Evolutionary conservation across 2,113 vertebrate species (phyloP), one percentile per base, ranked within the genome.

Genomic region (Semicossyphus pulcher): DNA sequence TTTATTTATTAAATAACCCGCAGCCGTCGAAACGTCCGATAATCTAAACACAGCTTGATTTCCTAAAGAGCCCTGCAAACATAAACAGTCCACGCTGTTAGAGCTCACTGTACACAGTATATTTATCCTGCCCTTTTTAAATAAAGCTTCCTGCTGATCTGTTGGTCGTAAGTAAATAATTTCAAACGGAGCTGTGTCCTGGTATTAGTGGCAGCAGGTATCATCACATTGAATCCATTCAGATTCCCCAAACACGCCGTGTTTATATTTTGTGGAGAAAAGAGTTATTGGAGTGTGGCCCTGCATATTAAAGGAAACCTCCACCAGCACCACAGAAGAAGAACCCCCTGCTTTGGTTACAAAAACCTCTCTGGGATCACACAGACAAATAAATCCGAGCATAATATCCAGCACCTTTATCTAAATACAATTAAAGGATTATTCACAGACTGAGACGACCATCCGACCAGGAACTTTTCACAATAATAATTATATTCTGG

Each of bases 21-120:
- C 62, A 34, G 84, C 76, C 26, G 81, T 47, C 7, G 4, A 88
- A 66, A 67, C 23, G 45, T 76, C 72, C 39, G 15, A 39, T 76
- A 59, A 85, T 78, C 48, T 57, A 89, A 91, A 88, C 84, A 88
- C 62, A 71, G 72, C 80, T 54, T 48, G 62, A 78, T 67, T 69
- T 75, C 72, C 78, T 74, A 23, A 68, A 77, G 71, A 80, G 56
- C 42, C 51, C 58, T 70, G 20, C 34, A 61, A 44, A 70, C 51
- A 58, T 70, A 82, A 78, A 73, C 67, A 34, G 39, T 26, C 61
- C 41, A 1, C 57, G 66, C 64, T 54, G 66, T n/a, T 48, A 37
- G 56, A 53, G 72, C 79, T 14, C 47, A 71, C 51, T 67, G 77
- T 58, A 47, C 18, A 69, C 53, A 36, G 54, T 63, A n/a, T 58